Base-by-base conservation (phyloP, 1,140 invertebrate genomes). In the Drosophila kurseongensis region DNA sequence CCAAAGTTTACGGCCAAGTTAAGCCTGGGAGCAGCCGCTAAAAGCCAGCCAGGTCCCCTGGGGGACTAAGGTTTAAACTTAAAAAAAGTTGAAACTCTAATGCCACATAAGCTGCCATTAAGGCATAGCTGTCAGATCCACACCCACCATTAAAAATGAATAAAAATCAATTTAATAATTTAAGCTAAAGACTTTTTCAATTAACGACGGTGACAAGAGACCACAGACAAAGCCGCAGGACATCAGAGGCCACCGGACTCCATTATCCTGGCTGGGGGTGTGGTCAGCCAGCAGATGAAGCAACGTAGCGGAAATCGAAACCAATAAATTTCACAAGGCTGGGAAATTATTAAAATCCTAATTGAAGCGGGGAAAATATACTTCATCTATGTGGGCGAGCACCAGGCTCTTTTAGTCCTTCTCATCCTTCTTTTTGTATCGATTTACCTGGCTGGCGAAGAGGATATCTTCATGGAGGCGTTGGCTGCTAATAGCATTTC, bases 81-180 rank as follows among this genome's bases (percentile, higher is more conserved):
- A 41, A 52, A 75, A 69, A 58, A 51, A 71, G 41, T 52, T 40
- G 41, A 66, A 62, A 42, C 57, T 56, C 66, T 72, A 72, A 72
- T 72, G 68, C 66, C 68, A 47, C 73, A 57, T 78, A 80, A 78
- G 50, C 60, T 68, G 74, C 47, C 68, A 60, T 75, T 63, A 62
- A 50, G 58, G 65, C 35, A 57, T 38, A 27, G 58, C 54, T 67
- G 73, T 76, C 73, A 67, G 42, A 69, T 50, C 44, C 51, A 51
- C 58, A 38, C 16, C 41, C 35, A 38, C 44, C 84, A 73, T 88
- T 76, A 69, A 82, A 83, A 89, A 73, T 69, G 79, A 74, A 86
- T 79, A 89, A 83, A 88, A 88, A 88, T 88, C 84, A 88, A 88
- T 80, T 88, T 83, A 88, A 88, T 88, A 86, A 88, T 88, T 88